Conservation (phyloP, 2,113 vertebrate species). For the Prolemur simus region DNA sequence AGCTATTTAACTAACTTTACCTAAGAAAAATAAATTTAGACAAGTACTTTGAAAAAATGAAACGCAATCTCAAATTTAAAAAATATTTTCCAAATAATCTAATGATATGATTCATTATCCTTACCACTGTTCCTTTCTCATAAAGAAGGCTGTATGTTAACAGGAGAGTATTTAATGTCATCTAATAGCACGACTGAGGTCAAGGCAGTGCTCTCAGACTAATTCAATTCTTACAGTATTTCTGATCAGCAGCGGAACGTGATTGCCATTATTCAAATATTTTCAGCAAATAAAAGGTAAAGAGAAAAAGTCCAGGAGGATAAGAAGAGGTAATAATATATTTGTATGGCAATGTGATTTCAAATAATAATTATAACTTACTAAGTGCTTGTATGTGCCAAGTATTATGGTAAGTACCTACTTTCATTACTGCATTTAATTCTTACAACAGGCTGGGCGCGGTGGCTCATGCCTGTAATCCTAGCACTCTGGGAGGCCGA, state of each 20-base stretch:
- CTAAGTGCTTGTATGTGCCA: background rate
- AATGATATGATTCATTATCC: background rate
- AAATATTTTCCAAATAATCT: constrained; percentile 6
- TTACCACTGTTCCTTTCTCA: background rate
- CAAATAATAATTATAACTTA: background rate
- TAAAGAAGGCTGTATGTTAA: background rate
- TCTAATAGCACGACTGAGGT: background rate
- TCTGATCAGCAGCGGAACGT: background rate
- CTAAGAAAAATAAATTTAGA: background rate
- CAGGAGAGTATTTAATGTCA: background rate
- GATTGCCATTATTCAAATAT: background rate
- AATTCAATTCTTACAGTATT: background rate
- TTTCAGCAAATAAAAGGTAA: constrained; percentile 25
- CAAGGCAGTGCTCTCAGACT: background rate
- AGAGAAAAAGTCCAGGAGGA: background rate
- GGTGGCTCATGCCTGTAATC: no score
- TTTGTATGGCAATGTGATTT: background rate
- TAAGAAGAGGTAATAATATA: background rate
- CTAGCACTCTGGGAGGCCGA: no score
- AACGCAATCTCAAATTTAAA: background rate
- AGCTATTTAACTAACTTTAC: constrained; percentile 5
- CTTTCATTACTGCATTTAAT: background rate
- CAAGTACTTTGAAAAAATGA: background rate
- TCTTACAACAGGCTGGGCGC: background rate
- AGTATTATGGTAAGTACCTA: background rate